These are phyloP conservation scores for Notospermus geniculatus DNA, from an alignment of 1,140 invertebrate genomes.

Conservation along the genomic window DNA sequence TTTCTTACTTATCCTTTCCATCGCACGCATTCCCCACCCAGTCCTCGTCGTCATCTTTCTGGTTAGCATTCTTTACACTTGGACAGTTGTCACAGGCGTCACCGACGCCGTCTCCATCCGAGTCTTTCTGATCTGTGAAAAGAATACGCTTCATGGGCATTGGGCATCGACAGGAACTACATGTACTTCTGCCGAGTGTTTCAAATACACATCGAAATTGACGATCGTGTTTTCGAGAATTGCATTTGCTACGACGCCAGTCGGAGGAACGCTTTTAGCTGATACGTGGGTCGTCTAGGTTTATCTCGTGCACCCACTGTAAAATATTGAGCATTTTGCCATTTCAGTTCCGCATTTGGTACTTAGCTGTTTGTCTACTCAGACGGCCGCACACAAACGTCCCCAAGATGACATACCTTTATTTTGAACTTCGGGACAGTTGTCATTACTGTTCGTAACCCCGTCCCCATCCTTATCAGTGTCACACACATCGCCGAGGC, in stretches of 20 bases:
- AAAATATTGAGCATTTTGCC: too few relatives aligned
- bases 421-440: conserved; percentile 12
- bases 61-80: conserved; percentile 70
- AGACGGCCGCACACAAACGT: not conserved
- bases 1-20: not conserved
- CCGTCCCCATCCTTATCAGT: conserved; percentile 80
- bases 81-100: conserved; percentile 87
- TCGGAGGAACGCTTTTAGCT: too few relatives aligned
- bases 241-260: too few relatives aligned
- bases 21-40: conserved; percentile 59
- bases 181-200: too few relatives aligned
- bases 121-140: conserved; percentile 64
- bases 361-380: not conserved
- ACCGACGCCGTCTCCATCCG: conserved; percentile 71
- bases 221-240: too few relatives aligned
- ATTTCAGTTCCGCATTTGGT: too few relatives aligned
- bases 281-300: too few relatives aligned
- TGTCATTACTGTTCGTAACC: conserved; percentile 64
- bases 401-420: conserved; percentile 10
- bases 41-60: conserved; percentile 53
- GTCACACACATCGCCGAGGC: conserved; percentile 74
- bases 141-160: too few relatives aligned
- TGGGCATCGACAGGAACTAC: too few relatives aligned
- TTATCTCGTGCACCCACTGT: too few relatives aligned
- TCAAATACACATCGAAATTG: too few relatives aligned